phyloP scores from a whole-genome alignment of 2,113 vertebrate species.

The Nipponia nippon region DNA sequence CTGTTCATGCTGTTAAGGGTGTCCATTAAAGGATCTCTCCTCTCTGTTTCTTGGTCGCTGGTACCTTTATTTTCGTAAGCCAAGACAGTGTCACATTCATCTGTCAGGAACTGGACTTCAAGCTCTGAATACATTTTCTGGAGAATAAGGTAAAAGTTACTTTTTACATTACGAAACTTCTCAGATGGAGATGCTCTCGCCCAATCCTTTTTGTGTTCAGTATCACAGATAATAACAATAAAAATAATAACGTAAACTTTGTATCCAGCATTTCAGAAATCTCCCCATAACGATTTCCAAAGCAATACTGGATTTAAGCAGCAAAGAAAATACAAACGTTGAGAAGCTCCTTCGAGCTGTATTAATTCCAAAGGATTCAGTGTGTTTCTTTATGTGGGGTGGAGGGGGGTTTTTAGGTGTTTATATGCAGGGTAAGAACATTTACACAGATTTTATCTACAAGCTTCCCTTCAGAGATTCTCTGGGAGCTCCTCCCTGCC shows the following conservation, averaged over 20 bases:
- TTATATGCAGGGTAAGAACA: neutral
- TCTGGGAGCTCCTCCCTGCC: neutral
- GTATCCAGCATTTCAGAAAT: neutral
- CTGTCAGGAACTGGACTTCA: constrained; percentile 88
- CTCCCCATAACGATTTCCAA: neutral
- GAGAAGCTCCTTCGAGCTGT: neutral
- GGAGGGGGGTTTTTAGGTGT: neutral
- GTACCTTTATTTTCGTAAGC: constrained; percentile 92
- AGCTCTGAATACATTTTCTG: constrained; percentile 87
- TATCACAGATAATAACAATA: neutral
- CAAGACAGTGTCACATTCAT: constrained; percentile 89
- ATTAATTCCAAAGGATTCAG: neutral
- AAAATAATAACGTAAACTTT: neutral
- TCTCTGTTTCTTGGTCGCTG: constrained; percentile 76
- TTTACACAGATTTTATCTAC: neutral
- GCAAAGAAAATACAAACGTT: neutral
- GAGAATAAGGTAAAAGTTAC: constrained; percentile 4
- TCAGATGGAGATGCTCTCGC: neutral
- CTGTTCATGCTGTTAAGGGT: constrained; percentile 85
- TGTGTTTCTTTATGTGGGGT: neutral
- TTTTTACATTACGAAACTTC: neutral
- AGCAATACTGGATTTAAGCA: neutral
- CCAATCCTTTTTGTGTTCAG: neutral
- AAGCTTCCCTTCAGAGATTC: neutral
- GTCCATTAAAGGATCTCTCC: constrained; percentile 87